Base-by-base conservation (phyloP, 2,888 invertebrate genomes). In the Melanostoma mellinum region DNA sequence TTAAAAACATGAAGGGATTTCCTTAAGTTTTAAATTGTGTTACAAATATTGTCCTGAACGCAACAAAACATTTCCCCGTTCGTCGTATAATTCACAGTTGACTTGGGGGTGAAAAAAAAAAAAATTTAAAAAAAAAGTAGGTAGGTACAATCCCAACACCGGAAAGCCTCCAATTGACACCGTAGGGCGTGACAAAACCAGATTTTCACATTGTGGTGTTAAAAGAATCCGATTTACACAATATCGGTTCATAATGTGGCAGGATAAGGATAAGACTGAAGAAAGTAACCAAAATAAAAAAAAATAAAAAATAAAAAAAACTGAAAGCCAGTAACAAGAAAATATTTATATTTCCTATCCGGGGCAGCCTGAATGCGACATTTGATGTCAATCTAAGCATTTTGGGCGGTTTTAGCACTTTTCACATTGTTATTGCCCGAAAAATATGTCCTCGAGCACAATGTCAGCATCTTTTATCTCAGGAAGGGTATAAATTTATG, bases 1-100 rank as follows among this genome's bases (percentile, higher is more conserved):
- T 75, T 65, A 80, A 65, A 20, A 65, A 63, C 60, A 48, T 60
- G 58, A 75, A 75, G 35, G 53, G 38, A 65, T 80, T 71, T 75
- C 63, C 53, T 42, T 48, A 58, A 75, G 56, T 52, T 63, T 20
- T 8, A 56, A n/a, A 53, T n/a, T 38, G 6, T 69, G 61, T 46
- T 33, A 30, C 44, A 40, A 53, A 56, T n/a, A 46, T 63, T 76
- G 33, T 9, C 4, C 56, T 5, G 10, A 50, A 67, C 4, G 33
- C 20, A 10, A 10, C 6, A 50, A 20, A 50, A 60, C 42, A 48
- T n/a, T 38, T 63, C 10, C 20, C 20, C 20, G 20, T 20, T 20
- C 20, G 20, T 20, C 20, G 20, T 1, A 20, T 20, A 20, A 20
- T 20, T 20, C 20, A 20, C 20, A 20, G 20, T 55, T 79, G 78